phyloP scores from a whole-genome alignment of 2,113 vertebrate genomes.

The Sylvilagus bachmani region DNA sequence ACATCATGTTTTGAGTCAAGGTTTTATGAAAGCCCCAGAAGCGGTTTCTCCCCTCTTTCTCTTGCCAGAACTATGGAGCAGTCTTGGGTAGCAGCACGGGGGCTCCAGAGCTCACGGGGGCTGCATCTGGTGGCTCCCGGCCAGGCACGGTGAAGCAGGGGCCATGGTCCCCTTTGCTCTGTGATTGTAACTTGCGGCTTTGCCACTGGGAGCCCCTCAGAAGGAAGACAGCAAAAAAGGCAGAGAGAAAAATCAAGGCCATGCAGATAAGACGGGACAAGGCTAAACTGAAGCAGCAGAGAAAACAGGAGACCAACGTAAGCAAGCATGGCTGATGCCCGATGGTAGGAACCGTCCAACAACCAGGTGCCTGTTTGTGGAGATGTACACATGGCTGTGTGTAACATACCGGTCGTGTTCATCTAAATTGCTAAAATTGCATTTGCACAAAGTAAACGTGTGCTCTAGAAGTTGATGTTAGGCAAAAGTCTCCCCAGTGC shows the following conservation, averaged over 20 bases:
- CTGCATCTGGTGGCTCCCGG: background rate
- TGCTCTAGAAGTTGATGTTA: background rate
- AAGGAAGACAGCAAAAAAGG: constrained; percentile 23
- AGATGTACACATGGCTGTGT: background rate
- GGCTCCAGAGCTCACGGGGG: background rate
- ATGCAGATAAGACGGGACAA: background rate
- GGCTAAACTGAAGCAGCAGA: background rate
- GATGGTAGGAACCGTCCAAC: background rate
- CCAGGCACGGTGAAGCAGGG: background rate
- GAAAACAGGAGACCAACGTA: background rate
- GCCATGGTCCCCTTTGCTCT: background rate
- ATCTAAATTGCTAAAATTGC: background rate
- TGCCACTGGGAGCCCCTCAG: background rate
- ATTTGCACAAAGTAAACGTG: background rate
- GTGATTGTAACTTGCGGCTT: background rate
- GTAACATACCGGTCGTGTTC: background rate
- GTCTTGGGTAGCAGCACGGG: background rate
- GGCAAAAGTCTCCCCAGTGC: background rate
- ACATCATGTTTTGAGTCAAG: background rate
- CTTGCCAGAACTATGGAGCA: constrained; percentile 19
- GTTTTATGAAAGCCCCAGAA: background rate
- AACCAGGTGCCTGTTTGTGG: background rate
- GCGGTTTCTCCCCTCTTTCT: background rate
- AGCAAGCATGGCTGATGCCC: background rate
- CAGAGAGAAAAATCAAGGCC: background rate